Conservation (phyloP, 2,888 invertebrate genomes). For the Mantis religiosa region DNA sequence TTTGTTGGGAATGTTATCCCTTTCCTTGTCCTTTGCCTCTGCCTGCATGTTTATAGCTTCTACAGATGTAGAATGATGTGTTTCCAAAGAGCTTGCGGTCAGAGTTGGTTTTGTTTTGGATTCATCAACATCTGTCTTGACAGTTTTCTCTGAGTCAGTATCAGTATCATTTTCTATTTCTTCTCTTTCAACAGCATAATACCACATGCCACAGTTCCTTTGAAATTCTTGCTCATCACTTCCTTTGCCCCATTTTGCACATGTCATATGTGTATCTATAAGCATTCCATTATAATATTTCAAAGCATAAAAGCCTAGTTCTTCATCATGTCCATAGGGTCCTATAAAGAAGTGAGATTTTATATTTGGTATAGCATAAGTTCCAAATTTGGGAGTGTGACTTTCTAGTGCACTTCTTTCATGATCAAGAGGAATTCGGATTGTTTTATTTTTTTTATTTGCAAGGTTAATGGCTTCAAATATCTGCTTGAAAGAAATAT, state of each 20-base stretch:
- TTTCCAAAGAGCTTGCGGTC: neutral
- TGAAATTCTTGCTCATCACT: neutral
- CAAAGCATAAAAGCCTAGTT: conserved; percentile 32
- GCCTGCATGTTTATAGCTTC: neutral
- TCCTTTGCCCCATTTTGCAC: neutral
- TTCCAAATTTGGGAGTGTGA: conserved; percentile 38
- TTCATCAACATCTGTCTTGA: neutral
- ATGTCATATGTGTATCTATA: neutral
- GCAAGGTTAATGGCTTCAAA: conserved; percentile 50
- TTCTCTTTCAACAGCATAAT: neutral
- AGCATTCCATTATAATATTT: neutral
- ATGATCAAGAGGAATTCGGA: conserved; percentile 40
- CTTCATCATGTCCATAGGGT: conserved; percentile 40
- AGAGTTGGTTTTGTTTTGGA: neutral
- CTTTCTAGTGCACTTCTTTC: neutral
- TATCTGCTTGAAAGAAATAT: conserved; percentile 52
- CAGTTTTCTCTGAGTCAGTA: neutral
- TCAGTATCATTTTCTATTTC: neutral
- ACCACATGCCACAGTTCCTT: neutral
- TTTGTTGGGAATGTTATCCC: neutral
- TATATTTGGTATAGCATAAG: conserved; percentile 41
- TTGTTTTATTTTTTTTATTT: conserved; percentile 48
- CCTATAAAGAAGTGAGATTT: conserved; percentile 43
- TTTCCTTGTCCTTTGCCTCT: neutral
- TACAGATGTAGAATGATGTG: neutral